These are phyloP conservation scores for Parapsyche elsis DNA, from an alignment of 1,140 invertebrate genomes.

Conservation along the genomic window DNA sequence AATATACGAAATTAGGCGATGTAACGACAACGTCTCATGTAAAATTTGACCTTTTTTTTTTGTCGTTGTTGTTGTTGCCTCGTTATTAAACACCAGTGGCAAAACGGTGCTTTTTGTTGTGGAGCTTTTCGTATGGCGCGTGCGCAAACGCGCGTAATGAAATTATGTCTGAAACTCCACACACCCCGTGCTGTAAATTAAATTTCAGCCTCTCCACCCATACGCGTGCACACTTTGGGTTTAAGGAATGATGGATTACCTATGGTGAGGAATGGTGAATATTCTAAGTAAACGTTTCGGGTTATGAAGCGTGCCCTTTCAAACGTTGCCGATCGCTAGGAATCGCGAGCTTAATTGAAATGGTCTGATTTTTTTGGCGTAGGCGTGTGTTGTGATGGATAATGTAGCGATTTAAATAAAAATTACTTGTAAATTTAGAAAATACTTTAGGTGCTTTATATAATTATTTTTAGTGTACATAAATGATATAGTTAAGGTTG, in stretches of 20 bases:
- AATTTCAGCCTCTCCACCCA: not conserved
- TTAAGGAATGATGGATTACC: not conserved
- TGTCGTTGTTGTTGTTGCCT: no score
- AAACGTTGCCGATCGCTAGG: no score
- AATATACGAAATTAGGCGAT: not conserved
- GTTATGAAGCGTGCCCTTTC: not conserved
- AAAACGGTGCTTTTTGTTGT: not conserved
- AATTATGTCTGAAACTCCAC: constrained; percentile 10
- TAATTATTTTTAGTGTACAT: no score
- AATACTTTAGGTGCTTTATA: no score
- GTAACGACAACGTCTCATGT: not conserved
- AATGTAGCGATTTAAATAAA: no score
- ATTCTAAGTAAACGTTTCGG: not conserved
- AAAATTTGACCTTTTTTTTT: constrained; percentile 8
- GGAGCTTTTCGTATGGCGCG: not conserved
- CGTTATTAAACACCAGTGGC: not conserved
- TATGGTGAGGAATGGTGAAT: not conserved
- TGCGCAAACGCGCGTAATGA: not conserved
- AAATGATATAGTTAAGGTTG: no score
- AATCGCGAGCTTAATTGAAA: no score
- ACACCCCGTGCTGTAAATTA: constrained; percentile 3
- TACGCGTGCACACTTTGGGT: not conserved
- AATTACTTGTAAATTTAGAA: no score
- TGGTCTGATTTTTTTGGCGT: no score
- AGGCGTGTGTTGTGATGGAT: no score